phyloP scores from a whole-genome alignment of 2,113 vertebrate species.

The Plectropomus leopardus region DNA sequence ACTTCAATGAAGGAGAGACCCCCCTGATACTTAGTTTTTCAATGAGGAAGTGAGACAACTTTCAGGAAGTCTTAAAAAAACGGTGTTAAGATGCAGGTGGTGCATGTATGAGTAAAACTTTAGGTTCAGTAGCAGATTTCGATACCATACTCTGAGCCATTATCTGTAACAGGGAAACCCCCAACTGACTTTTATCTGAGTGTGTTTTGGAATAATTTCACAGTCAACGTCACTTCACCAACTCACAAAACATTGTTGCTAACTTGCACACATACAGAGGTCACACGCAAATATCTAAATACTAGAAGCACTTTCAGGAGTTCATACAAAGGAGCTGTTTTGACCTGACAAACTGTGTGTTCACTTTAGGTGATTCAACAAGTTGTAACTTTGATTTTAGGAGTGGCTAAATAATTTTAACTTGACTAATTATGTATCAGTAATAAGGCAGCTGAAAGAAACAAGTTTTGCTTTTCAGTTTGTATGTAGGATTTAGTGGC shows the following conservation, averaged over 20 bases:
- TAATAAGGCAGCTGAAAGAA: background rate
- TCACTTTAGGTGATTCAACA: background rate
- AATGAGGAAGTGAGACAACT: slow-evolving; percentile 61
- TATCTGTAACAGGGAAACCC: slow-evolving; percentile 28
- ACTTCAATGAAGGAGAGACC: background rate
- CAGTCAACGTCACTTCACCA: background rate
- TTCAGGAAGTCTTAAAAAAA: slow-evolving; percentile 69
- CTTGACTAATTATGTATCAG: background rate
- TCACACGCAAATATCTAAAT: background rate
- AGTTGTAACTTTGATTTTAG: background rate
- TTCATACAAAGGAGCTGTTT: background rate
- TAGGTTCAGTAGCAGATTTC: background rate
- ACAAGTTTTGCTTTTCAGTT: background rate
- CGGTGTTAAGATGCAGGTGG: slow-evolving; percentile 31
- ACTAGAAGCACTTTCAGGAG: background rate
- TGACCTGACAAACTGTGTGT: background rate
- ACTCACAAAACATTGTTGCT: background rate
- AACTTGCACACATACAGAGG: background rate
- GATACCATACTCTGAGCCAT: background rate
- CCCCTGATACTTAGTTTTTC: background rate
- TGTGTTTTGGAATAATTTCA: slow-evolving; percentile 54
- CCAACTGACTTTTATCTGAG: background rate
- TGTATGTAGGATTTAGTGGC: too few relatives aligned
- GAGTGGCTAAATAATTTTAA: background rate
- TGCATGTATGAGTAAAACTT: slow-evolving; percentile 5